phyloP scores from a whole-genome alignment of 2,113 vertebrate genomes.

The Chaenocephalus aceratus region DNA sequence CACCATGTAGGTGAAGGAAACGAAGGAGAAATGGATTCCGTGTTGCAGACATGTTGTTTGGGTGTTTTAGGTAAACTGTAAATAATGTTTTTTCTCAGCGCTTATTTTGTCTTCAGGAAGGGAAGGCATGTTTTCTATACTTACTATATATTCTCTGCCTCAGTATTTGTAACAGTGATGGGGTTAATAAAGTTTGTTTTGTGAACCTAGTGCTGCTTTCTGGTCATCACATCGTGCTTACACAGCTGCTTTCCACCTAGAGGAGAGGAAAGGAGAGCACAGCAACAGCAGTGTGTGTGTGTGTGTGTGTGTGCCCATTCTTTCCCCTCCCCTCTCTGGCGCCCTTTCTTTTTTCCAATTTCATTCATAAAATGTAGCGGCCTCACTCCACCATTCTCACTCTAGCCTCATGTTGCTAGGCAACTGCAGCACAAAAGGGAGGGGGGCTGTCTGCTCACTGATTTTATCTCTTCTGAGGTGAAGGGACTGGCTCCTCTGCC shows the following conservation, averaged over 20 bases:
- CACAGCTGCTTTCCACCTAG: constrained; percentile 19
- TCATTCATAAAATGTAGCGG: constrained; percentile 84
- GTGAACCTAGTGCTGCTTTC: constrained; percentile 19
- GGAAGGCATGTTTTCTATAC: constrained; percentile 55
- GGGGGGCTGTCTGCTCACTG: constrained; percentile 49
- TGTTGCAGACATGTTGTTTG: constrained; percentile 4
- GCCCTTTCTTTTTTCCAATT: constrained; percentile 57
- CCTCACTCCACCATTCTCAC: constrained; percentile 72
- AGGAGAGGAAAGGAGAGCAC: background rate
- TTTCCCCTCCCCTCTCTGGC: constrained; percentile 35
- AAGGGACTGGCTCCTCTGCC: constrained; percentile 43
- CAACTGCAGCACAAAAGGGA: constrained; percentile 68
- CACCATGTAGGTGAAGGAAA: background rate
- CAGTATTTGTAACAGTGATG: constrained; percentile 44
- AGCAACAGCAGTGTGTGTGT: constrained; percentile 19
- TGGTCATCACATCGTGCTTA: background rate
- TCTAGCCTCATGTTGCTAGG: constrained; percentile 75
- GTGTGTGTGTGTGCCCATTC: constrained; percentile 9
- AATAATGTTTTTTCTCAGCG: constrained; percentile 52
- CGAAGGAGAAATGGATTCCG: background rate
- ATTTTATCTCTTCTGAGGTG: constrained; percentile 52
- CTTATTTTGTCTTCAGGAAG: constrained; percentile 44
- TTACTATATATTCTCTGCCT: constrained; percentile 48
- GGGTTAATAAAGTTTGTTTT: constrained; percentile 68
- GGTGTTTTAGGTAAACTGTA: constrained; percentile 52